Percentiles rank a stretch among this genome's conserved stretches.
These are phyloP conservation scores for Brachypteracias leptosomus DNA, from an alignment of 2,113 vertebrate species.

Conservation along the genomic window DNA sequence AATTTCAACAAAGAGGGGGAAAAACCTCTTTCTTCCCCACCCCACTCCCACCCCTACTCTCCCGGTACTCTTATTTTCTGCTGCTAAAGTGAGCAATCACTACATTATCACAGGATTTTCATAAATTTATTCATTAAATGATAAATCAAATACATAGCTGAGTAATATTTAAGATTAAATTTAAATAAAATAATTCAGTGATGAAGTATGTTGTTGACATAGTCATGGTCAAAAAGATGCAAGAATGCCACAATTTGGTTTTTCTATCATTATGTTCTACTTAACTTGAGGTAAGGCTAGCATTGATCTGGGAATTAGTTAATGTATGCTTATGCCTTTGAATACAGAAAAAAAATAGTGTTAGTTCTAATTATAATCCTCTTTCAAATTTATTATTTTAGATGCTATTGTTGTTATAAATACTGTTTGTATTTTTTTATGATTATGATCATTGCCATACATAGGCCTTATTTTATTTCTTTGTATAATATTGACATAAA, in stretches of 20 bases:
- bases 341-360: not conserved
- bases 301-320: not conserved
- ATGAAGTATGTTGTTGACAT: not conserved
- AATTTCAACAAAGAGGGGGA: not conserved
- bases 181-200: not conserved
- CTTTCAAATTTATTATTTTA: not conserved
- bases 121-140: not conserved
- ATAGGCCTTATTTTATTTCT: not conserved
- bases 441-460: not conserved
- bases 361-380: not conserved
- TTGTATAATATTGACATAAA: not conserved
- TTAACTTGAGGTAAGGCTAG: not conserved
- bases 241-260: not conserved
- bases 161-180: not conserved
- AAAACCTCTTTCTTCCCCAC: not conserved
- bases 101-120: not conserved
- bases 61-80: not conserved
- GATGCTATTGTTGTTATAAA: not conserved
- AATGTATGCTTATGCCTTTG: not conserved
- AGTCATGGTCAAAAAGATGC: not conserved
- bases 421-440: not conserved
- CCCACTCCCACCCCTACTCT: no score
- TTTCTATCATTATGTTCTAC: not conserved
- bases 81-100: not conserved
- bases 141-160: not conserved